These are phyloP conservation scores for Marcusenius ussheri DNA, from an alignment of 2,113 vertebrate genomes.

Conservation along the genomic window DNA sequence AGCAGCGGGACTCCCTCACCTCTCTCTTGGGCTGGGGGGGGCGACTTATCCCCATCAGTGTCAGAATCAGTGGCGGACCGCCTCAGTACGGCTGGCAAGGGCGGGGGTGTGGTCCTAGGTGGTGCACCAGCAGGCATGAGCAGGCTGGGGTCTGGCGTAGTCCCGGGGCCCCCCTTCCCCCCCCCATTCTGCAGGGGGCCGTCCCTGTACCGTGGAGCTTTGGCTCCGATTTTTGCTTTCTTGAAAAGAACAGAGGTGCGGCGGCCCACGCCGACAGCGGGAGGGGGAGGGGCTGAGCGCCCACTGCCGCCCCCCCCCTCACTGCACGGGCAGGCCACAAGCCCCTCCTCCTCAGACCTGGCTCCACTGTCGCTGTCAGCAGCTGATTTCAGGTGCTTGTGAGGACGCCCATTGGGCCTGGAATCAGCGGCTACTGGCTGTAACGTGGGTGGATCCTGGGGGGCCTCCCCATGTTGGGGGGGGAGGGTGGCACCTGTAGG, in stretches of 20 bases:
- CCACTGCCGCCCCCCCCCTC: slow-evolving; percentile 59
- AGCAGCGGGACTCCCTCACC: slow-evolving; percentile 53
- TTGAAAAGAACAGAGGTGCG: slow-evolving; percentile 84
- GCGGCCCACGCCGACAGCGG: slow-evolving; percentile 69
- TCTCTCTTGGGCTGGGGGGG: slow-evolving; percentile 58
- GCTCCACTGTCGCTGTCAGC: slow-evolving; percentile 55
- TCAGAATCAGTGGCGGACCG: slow-evolving; percentile 57
- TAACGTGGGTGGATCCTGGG: slow-evolving; percentile 82
- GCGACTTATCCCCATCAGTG: slow-evolving; percentile 62
- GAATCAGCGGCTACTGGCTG: slow-evolving; percentile 78
- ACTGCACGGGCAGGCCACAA: slow-evolving; percentile 43
- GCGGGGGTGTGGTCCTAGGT: slow-evolving; percentile 43
- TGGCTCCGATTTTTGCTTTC: slow-evolving; percentile 86
- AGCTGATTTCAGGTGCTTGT: slow-evolving; percentile 67
- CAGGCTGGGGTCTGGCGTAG: slow-evolving; percentile 37
- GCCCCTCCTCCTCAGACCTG: slow-evolving; percentile 46
- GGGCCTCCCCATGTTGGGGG: slow-evolving; percentile 71
- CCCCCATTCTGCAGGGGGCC: slow-evolving; percentile 67
- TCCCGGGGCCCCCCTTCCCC: slow-evolving; percentile 51
- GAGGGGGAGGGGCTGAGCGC: slow-evolving; percentile 38
- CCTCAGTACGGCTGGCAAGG: slow-evolving; percentile 34
- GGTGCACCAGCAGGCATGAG: slow-evolving; percentile 42
- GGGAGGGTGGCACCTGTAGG: slow-evolving; percentile 79
- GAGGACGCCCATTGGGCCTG: slow-evolving; percentile 55
- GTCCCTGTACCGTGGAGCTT: slow-evolving; percentile 72